phyloP scores from a whole-genome alignment of 2,888 invertebrate species.

The Calameuta idolon region DNA sequence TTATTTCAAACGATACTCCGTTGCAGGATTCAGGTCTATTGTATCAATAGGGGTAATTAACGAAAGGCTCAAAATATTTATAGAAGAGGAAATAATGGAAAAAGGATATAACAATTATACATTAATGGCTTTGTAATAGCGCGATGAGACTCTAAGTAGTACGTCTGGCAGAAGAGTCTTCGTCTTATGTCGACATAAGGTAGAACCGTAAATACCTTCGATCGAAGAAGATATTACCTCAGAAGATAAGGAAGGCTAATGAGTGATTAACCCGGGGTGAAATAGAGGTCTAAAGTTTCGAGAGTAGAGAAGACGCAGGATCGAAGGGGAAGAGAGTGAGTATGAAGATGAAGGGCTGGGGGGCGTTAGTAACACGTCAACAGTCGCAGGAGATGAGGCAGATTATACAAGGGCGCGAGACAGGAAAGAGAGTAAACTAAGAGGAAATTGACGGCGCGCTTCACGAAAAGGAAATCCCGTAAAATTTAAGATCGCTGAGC shows the following conservation, averaged over 20 bases:
- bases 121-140: background rate
- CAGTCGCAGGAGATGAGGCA: conserved; percentile 37
- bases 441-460: conserved; percentile 51
- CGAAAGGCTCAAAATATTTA: background rate
- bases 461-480: conserved; percentile 32
- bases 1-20: background rate
- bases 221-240: background rate
- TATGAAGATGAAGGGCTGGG: conserved; percentile 3
- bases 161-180: background rate
- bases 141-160: background rate
- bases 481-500: background rate
- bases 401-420: conserved; percentile 34
- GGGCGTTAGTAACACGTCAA: conserved; percentile 34
- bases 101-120: background rate
- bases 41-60: background rate
- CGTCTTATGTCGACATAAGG: background rate
- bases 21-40: background rate
- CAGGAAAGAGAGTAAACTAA: conserved; percentile 35
- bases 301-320: background rate
- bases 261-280: background rate
- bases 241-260: background rate
- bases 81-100: background rate
- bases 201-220: background rate
- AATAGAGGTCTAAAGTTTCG: background rate
- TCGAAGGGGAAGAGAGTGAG: background rate